Evolutionary conservation across 2,797 vertebrate genomes (phyloP).

Genomic region (Xenentodon cancila): DNA sequence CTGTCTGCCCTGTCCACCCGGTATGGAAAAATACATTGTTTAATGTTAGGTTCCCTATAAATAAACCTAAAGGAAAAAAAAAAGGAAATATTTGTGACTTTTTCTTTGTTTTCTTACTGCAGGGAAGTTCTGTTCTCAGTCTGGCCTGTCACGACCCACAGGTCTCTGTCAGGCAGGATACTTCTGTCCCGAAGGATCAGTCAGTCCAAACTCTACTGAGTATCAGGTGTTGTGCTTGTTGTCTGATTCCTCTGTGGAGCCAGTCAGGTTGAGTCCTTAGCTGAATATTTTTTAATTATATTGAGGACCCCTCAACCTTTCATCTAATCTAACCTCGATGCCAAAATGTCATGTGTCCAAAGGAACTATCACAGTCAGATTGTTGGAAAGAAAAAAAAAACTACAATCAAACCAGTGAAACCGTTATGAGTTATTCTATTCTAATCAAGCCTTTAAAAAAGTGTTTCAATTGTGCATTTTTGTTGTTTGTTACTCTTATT

Average conservation of each 20-base stretch:
- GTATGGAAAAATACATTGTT: slow-evolving; percentile 58
- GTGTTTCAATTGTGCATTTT: background rate
- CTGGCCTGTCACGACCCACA: slow-evolving; percentile 83
- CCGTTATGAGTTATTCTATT: background rate
- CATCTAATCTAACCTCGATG: background rate
- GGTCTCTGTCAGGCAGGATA: slow-evolving; percentile 88
- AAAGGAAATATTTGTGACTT: background rate
- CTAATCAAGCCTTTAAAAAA: background rate
- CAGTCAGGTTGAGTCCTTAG: background rate
- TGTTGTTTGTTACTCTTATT: background rate
- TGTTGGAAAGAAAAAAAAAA: background rate
- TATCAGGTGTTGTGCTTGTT: slow-evolving; percentile 75
- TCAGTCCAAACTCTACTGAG: slow-evolving; percentile 82
- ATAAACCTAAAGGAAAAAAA: background rate
- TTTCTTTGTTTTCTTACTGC: slow-evolving; percentile 10
- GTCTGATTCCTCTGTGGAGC: slow-evolving; percentile 1
- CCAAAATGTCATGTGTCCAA: background rate
- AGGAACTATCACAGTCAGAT: background rate
- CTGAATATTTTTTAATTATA: background rate
- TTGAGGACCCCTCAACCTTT: background rate
- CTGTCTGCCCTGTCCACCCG: slow-evolving; percentile 85
- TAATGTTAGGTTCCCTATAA: too few relatives aligned
- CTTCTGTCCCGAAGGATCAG: slow-evolving; percentile 86
- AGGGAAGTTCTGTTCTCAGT: slow-evolving; percentile 90
- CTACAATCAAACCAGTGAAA: too few relatives aligned